Conservation (phyloP, 2,888 invertebrate genomes). For the Cephus pulcher region DNA sequence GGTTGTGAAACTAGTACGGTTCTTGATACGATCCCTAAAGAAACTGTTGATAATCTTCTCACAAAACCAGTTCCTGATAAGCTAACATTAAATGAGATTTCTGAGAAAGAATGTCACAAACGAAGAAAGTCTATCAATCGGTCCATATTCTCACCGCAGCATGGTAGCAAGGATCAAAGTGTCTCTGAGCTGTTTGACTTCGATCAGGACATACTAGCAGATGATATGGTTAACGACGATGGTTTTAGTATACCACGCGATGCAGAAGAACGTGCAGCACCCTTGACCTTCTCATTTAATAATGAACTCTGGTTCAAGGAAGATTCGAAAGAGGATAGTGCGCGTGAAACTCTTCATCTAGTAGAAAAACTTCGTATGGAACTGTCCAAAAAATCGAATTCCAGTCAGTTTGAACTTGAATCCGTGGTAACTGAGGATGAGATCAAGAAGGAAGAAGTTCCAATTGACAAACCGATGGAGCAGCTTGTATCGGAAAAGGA, state of each 20-base stretch:
- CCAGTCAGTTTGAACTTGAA: constrained; percentile 69
- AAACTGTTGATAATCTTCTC: constrained; percentile 36
- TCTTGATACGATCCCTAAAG: constrained; percentile 23
- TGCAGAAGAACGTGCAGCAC: constrained; percentile 72
- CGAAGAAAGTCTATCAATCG: constrained; percentile 67
- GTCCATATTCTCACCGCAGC: constrained; percentile 80
- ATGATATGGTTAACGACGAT: constrained; percentile 72
- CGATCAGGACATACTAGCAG: constrained; percentile 72
- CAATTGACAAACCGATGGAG: constrained; percentile 31
- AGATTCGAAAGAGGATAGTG: constrained; percentile 85
- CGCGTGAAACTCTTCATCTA: constrained; percentile 84
- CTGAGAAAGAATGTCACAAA: constrained; percentile 50
- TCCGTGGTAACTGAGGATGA: constrained; percentile 57
- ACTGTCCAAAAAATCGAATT: constrained; percentile 75
- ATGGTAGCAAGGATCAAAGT: constrained; percentile 68
- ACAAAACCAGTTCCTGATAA: constrained; percentile 50
- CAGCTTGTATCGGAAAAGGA: constrained; percentile 16
- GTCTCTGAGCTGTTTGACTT: constrained; percentile 75
- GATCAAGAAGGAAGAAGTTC: constrained; percentile 50
- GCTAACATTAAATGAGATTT: constrained; percentile 21
- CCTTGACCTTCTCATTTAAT: constrained; percentile 74
- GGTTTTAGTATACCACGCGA: constrained; percentile 74
- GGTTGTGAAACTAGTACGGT: neutral
- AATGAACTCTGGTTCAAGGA: constrained; percentile 79
- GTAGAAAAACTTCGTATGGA: constrained; percentile 86